Base-by-base conservation (phyloP, 2,113 vertebrate genomes). In the Zingel zingel region DNA sequence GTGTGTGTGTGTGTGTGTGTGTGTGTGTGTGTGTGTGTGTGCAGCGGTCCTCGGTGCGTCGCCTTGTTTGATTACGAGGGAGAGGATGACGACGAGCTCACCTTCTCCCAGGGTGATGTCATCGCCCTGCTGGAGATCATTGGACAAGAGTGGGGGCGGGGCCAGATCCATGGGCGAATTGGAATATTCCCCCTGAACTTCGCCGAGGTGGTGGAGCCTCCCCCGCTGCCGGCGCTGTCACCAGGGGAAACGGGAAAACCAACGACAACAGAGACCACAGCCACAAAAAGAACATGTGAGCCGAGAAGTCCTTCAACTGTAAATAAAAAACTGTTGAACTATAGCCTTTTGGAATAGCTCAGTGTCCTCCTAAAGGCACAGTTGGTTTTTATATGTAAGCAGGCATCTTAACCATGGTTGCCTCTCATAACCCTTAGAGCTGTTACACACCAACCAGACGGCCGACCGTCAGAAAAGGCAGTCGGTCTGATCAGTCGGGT, bases 161-260 rank as follows among this genome's bases (percentile, higher is more conserved):
- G 97, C 91, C 96, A 96, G 64, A 94, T 98, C 73, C 94, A 91
- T 89, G 96, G 95, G 53, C 87, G 68, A 0, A 86, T 82, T 12
- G 97, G 97, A 54, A 95, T 97, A 74, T 98, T 98, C 74, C 97
- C 97, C 5, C 92, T 98, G 73, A 96, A 94, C 87, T 96, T 98
- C 36, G 94, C 96, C 4, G 95, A 97, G 82, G 78, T 97, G 53
- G 25, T 96, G 78, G 96, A 98, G 92, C 89, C 87, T 21, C 89
- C 76, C 6, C 54, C 82, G 2, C 21, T 1, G 2, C 33, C 45
- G 12, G 4, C 6, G 36, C 1, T 59, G 2, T 66, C 82, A 0
- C 18, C 57, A 0, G 72, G 10, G 43, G 64, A 81, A 21, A 39
- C 0, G 0, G 51, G 51, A 11, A 53, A 53, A 53, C 51, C 51